These are phyloP conservation scores for Riparia riparia DNA, from an alignment of 2,113 vertebrate genomes.

Conservation along the genomic window DNA sequence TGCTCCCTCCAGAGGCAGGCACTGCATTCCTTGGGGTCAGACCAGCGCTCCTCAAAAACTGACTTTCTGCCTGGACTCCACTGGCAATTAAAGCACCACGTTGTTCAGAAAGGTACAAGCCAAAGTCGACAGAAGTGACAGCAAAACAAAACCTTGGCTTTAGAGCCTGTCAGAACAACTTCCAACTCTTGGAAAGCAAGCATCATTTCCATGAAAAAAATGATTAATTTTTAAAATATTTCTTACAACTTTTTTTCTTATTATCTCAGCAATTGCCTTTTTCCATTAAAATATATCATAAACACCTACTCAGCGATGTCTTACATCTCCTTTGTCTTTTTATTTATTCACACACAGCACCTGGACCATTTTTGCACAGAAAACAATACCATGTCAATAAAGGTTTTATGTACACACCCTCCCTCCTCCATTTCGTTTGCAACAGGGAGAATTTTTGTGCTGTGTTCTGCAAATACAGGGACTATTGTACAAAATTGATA, in stretches of 20 bases:
- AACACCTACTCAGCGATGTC: neutral
- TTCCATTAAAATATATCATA: neutral
- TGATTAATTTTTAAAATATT: neutral
- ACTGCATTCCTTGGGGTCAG: neutral
- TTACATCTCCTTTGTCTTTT: neutral
- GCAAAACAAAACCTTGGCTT: neutral
- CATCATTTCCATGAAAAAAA: neutral
- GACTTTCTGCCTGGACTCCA: neutral
- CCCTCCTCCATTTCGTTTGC: neutral
- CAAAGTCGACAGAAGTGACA: neutral
- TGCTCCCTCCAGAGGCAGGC: neutral
- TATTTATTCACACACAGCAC: neutral
- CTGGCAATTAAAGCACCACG: neutral
- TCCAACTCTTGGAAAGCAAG: neutral
- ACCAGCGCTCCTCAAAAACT: neutral
- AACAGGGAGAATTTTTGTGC: neutral
- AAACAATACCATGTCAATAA: neutral
- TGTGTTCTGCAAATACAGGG: neutral
- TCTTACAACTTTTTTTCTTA: accelerated
- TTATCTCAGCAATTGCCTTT: neutral
- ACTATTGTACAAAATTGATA: neutral
- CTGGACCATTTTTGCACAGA: neutral
- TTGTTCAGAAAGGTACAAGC: neutral
- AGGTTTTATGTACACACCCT: neutral
- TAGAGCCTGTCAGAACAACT: neutral